phyloP scores from a whole-genome alignment of 2,797 vertebrate species.

The Cyclura pinguis region DNA sequence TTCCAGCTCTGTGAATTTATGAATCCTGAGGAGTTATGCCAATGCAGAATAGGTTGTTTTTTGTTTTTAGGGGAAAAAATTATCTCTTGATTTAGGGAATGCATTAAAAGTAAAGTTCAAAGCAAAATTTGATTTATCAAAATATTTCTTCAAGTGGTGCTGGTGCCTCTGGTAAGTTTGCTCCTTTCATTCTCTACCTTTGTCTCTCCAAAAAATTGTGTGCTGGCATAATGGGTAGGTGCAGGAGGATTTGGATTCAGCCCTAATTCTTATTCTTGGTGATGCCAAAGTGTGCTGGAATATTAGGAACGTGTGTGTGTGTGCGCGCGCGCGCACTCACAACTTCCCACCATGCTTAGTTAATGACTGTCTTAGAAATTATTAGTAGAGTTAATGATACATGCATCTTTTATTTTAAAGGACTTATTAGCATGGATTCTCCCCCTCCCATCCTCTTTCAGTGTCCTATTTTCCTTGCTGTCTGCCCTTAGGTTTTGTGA shows the following conservation, averaged over 20 bases:
- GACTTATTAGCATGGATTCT: background rate
- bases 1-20: no score
- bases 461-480: constrained; percentile 46
- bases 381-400: background rate
- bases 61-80: background rate
- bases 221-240: background rate
- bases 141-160: background rate
- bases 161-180: background rate
- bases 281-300: no score
- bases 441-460: fast-evolving
- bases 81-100: background rate
- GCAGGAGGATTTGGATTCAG: background rate
- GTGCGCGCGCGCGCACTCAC: background rate
- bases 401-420: constrained; percentile 36
- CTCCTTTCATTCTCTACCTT: background rate
- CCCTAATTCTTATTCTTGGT: background rate
- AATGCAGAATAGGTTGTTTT: background rate
- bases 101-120: background rate
- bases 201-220: background rate
- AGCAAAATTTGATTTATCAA: background rate
- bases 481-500: constrained; percentile 50
- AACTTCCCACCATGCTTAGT: constrained; percentile 32
- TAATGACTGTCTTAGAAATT: constrained; percentile 40
- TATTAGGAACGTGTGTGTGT: background rate
- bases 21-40: background rate